These are phyloP conservation scores for Cygnus olor DNA, from an alignment of 2,797 vertebrate genomes.

Conservation along the genomic window DNA sequence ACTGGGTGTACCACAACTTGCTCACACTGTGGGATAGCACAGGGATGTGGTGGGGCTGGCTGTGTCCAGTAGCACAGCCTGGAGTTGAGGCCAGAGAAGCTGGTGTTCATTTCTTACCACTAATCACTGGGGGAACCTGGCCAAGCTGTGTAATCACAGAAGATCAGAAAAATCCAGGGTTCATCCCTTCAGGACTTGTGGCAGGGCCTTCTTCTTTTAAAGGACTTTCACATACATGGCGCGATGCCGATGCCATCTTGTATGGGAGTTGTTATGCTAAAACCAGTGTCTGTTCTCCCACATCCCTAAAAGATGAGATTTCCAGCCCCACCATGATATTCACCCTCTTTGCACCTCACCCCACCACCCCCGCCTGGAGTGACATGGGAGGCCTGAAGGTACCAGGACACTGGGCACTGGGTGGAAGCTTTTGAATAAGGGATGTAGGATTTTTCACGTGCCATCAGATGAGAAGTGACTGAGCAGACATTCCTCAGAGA, in stretches of 20 bases:
- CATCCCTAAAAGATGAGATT: accelerated
- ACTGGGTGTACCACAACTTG: no score
- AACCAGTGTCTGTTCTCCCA: background rate
- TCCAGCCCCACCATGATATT: background rate
- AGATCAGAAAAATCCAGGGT: background rate
- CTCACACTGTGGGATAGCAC: no score
- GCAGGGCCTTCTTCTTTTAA: background rate
- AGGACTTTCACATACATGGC: background rate
- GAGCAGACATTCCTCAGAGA: background rate
- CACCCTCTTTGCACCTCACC: no score
- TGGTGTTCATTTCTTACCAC: background rate
- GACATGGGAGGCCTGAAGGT: accelerated
- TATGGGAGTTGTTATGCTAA: accelerated
- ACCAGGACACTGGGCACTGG: accelerated
- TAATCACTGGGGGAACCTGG: background rate
- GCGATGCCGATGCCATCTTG: background rate
- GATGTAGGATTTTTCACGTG: accelerated
- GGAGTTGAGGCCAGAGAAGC: background rate
- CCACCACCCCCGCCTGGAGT: background rate
- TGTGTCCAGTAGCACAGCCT: background rate
- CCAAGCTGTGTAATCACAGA: accelerated
- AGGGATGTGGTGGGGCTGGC: background rate
- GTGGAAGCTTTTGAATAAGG: background rate
- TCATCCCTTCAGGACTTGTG: background rate
- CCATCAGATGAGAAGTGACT: background rate